Base-by-base conservation (phyloP, 2,888 invertebrate genomes). In the Orchestes rusci region DNA sequence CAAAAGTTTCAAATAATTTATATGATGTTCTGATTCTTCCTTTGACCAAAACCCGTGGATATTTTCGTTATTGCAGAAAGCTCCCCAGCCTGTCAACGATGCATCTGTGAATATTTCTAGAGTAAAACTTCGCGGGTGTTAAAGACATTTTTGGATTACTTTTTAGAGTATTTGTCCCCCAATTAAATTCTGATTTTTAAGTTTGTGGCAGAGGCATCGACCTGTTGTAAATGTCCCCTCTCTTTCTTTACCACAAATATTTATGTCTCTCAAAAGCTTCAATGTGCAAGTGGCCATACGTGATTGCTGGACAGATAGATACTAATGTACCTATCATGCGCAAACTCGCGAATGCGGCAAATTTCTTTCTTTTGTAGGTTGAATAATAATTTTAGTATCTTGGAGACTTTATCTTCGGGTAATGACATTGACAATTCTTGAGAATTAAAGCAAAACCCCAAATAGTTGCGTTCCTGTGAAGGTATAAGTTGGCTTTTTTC, bases 1-100 rank as follows among this genome's bases (percentile, higher is more conserved):
- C 7, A 34, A 5, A 15, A 44, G 13, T 34, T 39, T 39, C 13
- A 39, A 39, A 5, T 12, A 20, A 12, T 39, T 39, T 30, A 44
- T 44, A 19, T 39, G 39, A 10, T 5, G 7, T 23, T 5, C 10
- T 23, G 23, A 5, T 10, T 23, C 7, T 7, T 23, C 7, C 10
- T 23, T 10, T 23, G 23, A 7, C 23, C 23, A 23, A 23, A 23
- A 10, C 7, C 23, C 23, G 23, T 23, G 23, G 5, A 10, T 23
- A 10, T 10, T 5, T 23, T 23, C 23, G 10, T 10, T 10, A 10
- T 23, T 7, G 10, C 7, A 5, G 23, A 23, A 23, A 7, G 23
- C 23, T 23, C 23, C 23, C 23, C 23, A 23, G 10, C 23, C 23
- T 7, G 23, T 7, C 10, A 10, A 10, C 5, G 23, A 23, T 23